Base-by-base conservation (phyloP, 92 coral and sea anemone genomes). In the Galaxea fascicularis region DNA sequence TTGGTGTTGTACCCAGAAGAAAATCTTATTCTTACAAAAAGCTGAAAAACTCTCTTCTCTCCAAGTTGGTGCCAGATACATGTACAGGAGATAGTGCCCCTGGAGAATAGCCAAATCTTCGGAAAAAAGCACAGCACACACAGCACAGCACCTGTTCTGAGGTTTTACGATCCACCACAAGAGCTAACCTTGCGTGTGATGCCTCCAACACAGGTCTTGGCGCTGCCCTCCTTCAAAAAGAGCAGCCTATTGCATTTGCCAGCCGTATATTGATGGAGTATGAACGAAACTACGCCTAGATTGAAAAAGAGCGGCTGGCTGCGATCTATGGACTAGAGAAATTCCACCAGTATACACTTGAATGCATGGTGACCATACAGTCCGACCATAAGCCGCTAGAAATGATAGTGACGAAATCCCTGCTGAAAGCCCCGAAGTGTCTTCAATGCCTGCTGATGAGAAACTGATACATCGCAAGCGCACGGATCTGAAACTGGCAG, bases 151-250 rank as follows among this genome's bases (percentile, higher is more conserved):
- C 28, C 74, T 12, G 24, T 39, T 4, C 75, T 79, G 28, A 11
- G 56, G 85, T 79, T 65, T 65, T 64, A 79, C 29, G 60, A 62
- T 18, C 74, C 74, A 2, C 31, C 28, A 44, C 75, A 79, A 79
- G 85, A 63, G 30, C 75, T 64, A 0, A 79, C 75, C 25, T 35
- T 35, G 41, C 41, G 53, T 62, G 60, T 20, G 58, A 73, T 39
- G 47, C 58, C 54, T 64, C 71, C 58, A 1, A 22, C 68, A 65
- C 68, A 20, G 46, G 85, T 31, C 52, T 29, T 27, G 26, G 64
- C 68, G 57, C 47, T 65, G 52, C 74, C 74, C 22, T 30, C 39
- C 71, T 18, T 54, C 58, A 79, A 57, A 20, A 31, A 74, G 53
- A 45, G 25, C 64, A 58, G 26, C 64, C 64, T 24, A 35, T 35